A percentile compares a stretch with the other conserved stretches of the same genome.
phyloP scores from a whole-genome alignment of 1,140 invertebrate species.

The Eumeta japonica region DNA sequence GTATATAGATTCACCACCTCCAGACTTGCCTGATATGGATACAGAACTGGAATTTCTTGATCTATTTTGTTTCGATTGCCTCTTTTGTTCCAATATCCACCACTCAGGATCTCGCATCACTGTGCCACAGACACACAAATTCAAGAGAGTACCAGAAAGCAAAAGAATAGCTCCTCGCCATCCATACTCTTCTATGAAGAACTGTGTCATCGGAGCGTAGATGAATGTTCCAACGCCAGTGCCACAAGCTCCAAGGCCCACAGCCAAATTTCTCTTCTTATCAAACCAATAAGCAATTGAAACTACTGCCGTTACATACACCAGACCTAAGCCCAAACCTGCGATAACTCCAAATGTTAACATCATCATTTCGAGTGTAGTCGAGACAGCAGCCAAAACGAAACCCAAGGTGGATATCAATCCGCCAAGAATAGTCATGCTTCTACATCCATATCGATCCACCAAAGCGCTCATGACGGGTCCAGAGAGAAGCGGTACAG shows the following conservation, averaged over 20 bases:
- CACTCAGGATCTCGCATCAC: constrained; percentile 85
- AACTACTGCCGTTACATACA: constrained; percentile 88
- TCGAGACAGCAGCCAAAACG: constrained; percentile 72
- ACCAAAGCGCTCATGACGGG: constrained; percentile 84
- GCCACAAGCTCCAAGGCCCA: constrained; percentile 88
- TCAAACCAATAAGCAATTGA: constrained; percentile 96
- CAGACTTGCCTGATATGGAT: constrained; percentile 47
- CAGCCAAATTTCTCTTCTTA: constrained; percentile 85
- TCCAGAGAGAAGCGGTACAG: constrained; percentile 83
- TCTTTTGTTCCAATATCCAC: constrained; percentile 66
- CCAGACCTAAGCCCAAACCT: constrained; percentile 81
- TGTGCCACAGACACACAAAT: constrained; percentile 85
- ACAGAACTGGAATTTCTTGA: constrained; percentile 33
- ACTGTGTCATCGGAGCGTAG: constrained; percentile 78
- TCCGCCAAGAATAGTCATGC: constrained; percentile 78
- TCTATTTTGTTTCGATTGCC: constrained; percentile 18
- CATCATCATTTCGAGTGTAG: constrained; percentile 75
- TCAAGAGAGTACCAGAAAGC: constrained; percentile 79
- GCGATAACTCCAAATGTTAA: constrained; percentile 85
- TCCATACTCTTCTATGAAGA: constrained; percentile 73
- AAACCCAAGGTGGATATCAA: constrained; percentile 78
- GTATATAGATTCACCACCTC: constrained; percentile 33
- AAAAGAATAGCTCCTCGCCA: constrained; percentile 87
- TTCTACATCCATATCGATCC: constrained; percentile 83
- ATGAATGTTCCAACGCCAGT: constrained; percentile 84